Conservation (phyloP, 2,888 invertebrate genomes). For the Drosophila pseudotalamancana region DNA sequence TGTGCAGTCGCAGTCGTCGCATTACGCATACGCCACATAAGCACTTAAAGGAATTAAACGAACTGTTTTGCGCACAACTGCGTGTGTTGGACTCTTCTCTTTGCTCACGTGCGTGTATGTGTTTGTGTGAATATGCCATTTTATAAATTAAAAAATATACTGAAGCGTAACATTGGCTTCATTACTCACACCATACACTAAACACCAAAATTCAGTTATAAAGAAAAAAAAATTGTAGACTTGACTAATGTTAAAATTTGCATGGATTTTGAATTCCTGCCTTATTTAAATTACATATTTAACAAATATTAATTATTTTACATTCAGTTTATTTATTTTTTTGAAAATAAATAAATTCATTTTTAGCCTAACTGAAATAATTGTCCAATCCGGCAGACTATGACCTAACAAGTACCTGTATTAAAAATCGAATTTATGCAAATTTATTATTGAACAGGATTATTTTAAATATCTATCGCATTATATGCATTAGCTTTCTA, state of each 20-base stretch:
- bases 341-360: too few relatives aligned
- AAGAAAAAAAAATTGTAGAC: too few relatives aligned
- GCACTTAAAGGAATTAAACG: slow-evolving; percentile 74
- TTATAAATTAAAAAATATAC: slow-evolving; percentile 69
- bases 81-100: slow-evolving; percentile 34
- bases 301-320: too few relatives aligned
- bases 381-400: too few relatives aligned
- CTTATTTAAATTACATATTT: too few relatives aligned
- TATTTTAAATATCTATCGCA: neutral
- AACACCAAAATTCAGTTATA: slow-evolving; percentile 3
- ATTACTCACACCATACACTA: slow-evolving; percentile 34
- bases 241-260: too few relatives aligned
- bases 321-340: too few relatives aligned
- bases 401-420: too few relatives aligned
- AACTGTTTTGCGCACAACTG: slow-evolving; percentile 55
- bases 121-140: slow-evolving; percentile 45
- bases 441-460: neutral
- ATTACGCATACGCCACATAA: slow-evolving; percentile 55
- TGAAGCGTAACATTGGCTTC: slow-evolving; percentile 67
- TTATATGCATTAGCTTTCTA: neutral
- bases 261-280: too few relatives aligned
- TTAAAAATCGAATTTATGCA: neutral
- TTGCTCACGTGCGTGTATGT: neutral
- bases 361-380: too few relatives aligned
- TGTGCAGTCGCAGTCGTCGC: slow-evolving; percentile 19